These are phyloP conservation scores for Enhydra lutris DNA, from an alignment of 2,113 vertebrate species.

Conservation along the genomic window DNA sequence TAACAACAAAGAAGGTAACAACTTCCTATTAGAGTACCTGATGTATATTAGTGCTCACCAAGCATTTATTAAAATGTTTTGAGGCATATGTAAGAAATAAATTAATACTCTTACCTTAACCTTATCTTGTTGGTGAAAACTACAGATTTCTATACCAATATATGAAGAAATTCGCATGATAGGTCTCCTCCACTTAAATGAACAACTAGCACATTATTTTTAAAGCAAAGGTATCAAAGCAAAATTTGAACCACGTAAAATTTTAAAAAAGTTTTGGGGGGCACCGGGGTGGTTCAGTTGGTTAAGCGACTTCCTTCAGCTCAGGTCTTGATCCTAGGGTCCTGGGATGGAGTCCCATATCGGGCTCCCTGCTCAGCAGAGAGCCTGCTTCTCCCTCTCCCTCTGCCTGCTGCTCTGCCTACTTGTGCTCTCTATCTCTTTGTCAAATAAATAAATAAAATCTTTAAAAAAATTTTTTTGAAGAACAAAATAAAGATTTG, in stretches of 20 bases:
- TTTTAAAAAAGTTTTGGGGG: too few species aligned
- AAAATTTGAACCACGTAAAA: background rate
- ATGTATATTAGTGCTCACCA: background rate
- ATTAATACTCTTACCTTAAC: background rate
- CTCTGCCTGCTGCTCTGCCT: too few species aligned
- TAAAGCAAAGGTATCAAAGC: background rate
- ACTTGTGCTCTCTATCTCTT: too few species aligned
- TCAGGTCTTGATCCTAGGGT: too few species aligned
- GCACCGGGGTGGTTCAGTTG: too few species aligned
- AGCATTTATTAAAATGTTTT: slow-evolving; percentile 7
- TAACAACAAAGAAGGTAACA: background rate
- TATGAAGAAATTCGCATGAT: background rate
- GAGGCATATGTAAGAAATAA: background rate
- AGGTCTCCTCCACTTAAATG: background rate
- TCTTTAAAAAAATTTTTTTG: background rate
- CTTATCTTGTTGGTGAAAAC: background rate
- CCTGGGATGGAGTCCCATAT: too few species aligned
- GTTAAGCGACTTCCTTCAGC: too few species aligned
- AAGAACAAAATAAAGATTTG: background rate
- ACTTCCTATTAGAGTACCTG: background rate
- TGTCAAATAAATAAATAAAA: too few species aligned
- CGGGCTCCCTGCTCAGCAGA: too few species aligned
- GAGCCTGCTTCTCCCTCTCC: too few species aligned
- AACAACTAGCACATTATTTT: background rate
- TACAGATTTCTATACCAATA: background rate